phyloP scores from a whole-genome alignment of 2,888 invertebrate genomes.

The Maniola hyperantus region DNA sequence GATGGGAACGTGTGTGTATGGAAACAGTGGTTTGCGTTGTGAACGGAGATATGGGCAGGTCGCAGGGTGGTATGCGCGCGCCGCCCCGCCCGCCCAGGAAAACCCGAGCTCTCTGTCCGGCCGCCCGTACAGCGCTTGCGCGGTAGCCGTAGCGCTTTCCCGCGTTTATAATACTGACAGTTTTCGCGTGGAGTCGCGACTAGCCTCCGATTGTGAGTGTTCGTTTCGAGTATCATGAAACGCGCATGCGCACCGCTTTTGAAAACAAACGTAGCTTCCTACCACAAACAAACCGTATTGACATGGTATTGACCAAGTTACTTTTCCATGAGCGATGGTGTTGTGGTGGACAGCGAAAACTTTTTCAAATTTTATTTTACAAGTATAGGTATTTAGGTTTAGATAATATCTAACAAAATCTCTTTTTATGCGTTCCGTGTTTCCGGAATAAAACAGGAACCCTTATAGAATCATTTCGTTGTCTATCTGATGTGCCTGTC shows the following conservation, averaged over 20 bases:
- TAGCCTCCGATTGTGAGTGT: slow-evolving; percentile 57
- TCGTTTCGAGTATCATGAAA: slow-evolving; percentile 27
- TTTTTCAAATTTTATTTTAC: too few species aligned
- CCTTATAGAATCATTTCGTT: too few species aligned
- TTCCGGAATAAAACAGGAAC: too few species aligned
- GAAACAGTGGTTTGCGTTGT: slow-evolving; percentile 17
- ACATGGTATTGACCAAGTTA: slow-evolving; percentile 62
- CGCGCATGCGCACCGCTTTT: slow-evolving; percentile 61
- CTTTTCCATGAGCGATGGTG: slow-evolving; percentile 34
- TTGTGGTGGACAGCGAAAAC: too few species aligned
- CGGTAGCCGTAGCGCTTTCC: slow-evolving; percentile 47
- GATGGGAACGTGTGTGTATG: slow-evolving; percentile 23
- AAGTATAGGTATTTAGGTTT: too few species aligned
- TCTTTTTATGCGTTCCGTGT: too few species aligned
- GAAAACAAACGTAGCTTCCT: slow-evolving; percentile 54
- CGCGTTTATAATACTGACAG: slow-evolving; percentile 62
- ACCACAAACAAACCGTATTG: slow-evolving; percentile 49
- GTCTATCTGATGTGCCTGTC: too few species aligned
- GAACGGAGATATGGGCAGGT: slow-evolving; percentile 19
- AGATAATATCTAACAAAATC: too few species aligned
- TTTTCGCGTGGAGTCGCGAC: slow-evolving; percentile 58
- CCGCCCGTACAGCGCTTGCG: slow-evolving; percentile 33
- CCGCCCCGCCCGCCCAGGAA: slow-evolving; percentile 73
- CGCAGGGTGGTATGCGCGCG: slow-evolving; percentile 61
- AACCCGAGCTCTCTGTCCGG: slow-evolving; percentile 44